phyloP scores from a whole-genome alignment of 2,797 vertebrate species.

The Manis pentadactyla region DNA sequence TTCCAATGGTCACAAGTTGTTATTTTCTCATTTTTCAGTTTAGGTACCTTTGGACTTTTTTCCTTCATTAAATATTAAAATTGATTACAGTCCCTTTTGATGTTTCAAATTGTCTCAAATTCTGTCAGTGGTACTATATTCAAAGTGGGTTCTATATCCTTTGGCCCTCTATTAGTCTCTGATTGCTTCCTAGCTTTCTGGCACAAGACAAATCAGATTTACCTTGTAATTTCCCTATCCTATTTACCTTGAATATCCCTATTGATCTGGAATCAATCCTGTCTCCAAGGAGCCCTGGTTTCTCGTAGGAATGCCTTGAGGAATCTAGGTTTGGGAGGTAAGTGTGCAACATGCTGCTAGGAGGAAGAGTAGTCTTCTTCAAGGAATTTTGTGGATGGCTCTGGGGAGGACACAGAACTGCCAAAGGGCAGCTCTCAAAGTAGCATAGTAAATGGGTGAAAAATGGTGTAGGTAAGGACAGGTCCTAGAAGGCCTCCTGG shows the following conservation, averaged over 20 bases:
- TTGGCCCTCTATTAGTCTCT: constrained; percentile 7
- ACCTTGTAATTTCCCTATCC: neutral
- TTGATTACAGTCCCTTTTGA: neutral
- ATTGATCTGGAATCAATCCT: neutral
- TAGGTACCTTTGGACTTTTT: neutral
- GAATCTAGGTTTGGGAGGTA: neutral
- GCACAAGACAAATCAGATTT: neutral
- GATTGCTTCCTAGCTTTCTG: neutral
- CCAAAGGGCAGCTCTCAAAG: neutral
- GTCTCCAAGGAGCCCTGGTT: neutral
- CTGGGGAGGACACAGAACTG: neutral
- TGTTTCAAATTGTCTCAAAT: neutral
- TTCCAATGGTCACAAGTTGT: neutral
- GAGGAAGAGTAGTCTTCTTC: neutral
- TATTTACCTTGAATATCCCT: neutral
- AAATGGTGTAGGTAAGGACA: neutral
- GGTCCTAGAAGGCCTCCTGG: neutral
- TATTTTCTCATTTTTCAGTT: neutral
- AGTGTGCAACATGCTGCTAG: neutral
- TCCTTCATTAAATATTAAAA: neutral
- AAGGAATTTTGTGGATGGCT: neutral
- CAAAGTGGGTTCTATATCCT: neutral
- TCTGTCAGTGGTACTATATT: neutral
- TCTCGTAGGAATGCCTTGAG: neutral
- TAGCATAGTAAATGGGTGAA: neutral